Evolutionary conservation across 1,140 invertebrate species (phyloP).

Genomic region (Micrasema longulum): DNA sequence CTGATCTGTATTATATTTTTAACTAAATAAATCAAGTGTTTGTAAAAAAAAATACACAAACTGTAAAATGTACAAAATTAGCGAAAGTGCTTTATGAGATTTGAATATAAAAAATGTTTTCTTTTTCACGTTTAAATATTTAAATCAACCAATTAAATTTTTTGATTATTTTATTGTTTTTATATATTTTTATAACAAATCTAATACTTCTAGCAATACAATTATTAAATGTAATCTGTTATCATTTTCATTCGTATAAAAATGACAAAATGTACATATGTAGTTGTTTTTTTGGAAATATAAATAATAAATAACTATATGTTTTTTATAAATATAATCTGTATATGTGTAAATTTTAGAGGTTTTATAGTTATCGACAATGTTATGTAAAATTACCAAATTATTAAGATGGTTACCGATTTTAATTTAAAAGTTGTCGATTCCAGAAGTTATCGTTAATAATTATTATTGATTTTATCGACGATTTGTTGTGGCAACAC

Average conservation of each 20-base stretch:
- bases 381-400: conserved; percentile 55
- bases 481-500: conserved; percentile 29
- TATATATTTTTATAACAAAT: no score
- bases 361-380: conserved; percentile 54
- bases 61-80: no score
- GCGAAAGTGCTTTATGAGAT: no score
- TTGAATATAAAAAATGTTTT: no score
- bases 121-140: no score
- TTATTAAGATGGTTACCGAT: conserved; percentile 55
- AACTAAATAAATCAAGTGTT: no score
- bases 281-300: conserved; percentile 49
- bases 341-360: conserved; percentile 49
- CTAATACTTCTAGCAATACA: no score
- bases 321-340: conserved; percentile 43
- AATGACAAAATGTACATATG: conserved; percentile 41
- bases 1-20: no score
- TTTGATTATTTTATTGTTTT: no score
- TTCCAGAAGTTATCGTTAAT: conserved; percentile 34
- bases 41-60: no score
- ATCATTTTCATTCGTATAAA: neutral
- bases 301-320: conserved; percentile 42
- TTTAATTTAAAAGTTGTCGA: conserved; percentile 50
- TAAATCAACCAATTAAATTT: no score
- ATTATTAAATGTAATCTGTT: no score
- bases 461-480: conserved; percentile 34